Evolutionary conservation across 2,888 invertebrate species (phyloP).

Genomic region (Meghimatium bilineatum): DNA sequence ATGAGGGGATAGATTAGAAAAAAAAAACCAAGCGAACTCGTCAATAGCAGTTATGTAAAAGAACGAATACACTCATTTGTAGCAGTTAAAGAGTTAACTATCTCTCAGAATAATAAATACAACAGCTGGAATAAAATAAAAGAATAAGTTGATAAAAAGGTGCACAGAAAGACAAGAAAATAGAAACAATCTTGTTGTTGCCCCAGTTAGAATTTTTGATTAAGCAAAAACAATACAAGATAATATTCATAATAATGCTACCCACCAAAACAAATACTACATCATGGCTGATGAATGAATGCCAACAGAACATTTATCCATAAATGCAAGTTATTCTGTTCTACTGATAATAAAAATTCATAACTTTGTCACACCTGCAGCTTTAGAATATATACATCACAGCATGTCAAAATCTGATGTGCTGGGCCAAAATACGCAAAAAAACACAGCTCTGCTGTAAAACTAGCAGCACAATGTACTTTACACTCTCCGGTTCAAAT

Average conservation of each 20-base stretch:
- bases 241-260: background rate
- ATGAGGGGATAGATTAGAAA: no score
- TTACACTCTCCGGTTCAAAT: no score
- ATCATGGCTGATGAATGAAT: no score
- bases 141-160: background rate
- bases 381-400: conserved; percentile 1
- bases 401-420: no score
- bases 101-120: conserved; percentile 4
- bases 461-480: no score
- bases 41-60: no score
- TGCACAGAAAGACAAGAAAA: conserved; percentile 10
- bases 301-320: no score
- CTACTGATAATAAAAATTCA: background rate
- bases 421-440: no score
- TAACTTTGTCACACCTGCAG: background rate
- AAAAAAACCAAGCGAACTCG: no score
- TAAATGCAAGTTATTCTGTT: background rate
- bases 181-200: background rate
- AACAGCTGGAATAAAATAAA: conserved; percentile 7
- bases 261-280: background rate
- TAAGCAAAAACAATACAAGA: background rate
- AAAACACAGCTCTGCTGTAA: no score
- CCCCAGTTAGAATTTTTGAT: background rate
- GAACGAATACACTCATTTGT: no score
- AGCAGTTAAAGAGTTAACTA: no score